phyloP scores from a whole-genome alignment of 2,113 vertebrate genomes.

The Glaucomys volans region DNA sequence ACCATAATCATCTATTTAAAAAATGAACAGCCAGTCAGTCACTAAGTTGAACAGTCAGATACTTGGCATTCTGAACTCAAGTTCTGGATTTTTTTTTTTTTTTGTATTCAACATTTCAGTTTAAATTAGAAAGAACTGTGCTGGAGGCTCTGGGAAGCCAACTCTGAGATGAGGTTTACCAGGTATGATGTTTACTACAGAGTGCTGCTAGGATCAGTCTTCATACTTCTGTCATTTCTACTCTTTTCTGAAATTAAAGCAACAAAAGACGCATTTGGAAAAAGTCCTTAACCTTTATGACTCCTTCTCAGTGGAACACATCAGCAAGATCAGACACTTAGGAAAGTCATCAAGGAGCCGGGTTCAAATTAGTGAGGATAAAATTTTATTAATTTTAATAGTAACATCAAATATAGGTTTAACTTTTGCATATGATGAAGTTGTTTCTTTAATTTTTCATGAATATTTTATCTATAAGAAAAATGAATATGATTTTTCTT shows the following conservation, averaged over 20 bases:
- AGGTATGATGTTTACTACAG: neutral
- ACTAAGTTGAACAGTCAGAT: neutral
- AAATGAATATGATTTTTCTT: neutral
- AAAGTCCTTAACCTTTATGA: neutral
- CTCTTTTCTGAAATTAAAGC: neutral
- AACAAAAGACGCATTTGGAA: neutral
- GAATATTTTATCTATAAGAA: slow-evolving; percentile 27
- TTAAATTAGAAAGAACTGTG: neutral
- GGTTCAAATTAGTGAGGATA: neutral
- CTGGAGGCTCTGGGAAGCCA: neutral
- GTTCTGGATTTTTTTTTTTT: neutral
- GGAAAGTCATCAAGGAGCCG: neutral
- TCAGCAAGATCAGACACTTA: neutral
- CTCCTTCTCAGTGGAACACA: neutral
- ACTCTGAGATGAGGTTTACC: neutral
- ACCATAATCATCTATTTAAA: neutral
- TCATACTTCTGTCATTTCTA: neutral
- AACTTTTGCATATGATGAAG: neutral
- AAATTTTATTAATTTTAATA: neutral
- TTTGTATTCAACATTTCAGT: neutral
- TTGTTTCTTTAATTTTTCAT: neutral
- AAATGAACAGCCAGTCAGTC: neutral
- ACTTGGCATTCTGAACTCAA: neutral
- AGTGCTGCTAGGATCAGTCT: neutral
- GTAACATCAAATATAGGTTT: neutral